Conservation (phyloP, 2,888 invertebrate genomes). For the Helobdella robusta region DNA sequence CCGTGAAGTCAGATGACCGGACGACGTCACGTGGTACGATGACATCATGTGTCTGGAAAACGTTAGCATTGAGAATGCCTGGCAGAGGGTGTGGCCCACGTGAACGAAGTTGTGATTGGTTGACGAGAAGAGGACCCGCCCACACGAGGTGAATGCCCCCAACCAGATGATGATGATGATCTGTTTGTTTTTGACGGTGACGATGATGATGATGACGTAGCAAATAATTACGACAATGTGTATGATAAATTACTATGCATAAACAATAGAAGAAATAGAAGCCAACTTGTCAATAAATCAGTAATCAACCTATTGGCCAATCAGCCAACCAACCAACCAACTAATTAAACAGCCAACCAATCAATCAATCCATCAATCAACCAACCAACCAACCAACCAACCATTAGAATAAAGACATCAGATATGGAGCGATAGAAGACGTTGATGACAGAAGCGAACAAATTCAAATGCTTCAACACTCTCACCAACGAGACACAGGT, state of each 20-base stretch:
- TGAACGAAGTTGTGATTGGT: conserved; percentile 38
- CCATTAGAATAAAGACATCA: conserved; percentile 12
- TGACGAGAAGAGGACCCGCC: conserved; percentile 41
- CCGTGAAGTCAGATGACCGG: no score
- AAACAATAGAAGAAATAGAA: background rate
- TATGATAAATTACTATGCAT: no score
- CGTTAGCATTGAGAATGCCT: background rate
- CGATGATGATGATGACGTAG: no score
- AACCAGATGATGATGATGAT: conserved; percentile 39
- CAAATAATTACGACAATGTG: no score
- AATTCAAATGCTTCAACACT: conserved; percentile 1
- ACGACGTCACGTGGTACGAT: no score
- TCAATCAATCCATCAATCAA: no score
- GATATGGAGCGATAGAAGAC: conserved; percentile 5
- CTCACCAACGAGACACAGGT: background rate
- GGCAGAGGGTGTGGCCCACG: conserved; percentile 38
- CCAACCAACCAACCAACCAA: background rate
- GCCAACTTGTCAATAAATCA: background rate
- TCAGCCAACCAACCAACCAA: no score
- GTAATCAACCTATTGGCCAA: no score
- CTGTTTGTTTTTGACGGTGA: no score
- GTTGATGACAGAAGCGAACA: conserved; percentile 9
- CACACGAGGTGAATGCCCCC: conserved; percentile 41
- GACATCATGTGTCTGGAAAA: no score
- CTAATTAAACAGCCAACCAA: no score